Percentiles rank a stretch among this genome's conserved stretches.
phyloP scores from a whole-genome alignment of 2,113 vertebrate species.

The Candoia aspera region DNA sequence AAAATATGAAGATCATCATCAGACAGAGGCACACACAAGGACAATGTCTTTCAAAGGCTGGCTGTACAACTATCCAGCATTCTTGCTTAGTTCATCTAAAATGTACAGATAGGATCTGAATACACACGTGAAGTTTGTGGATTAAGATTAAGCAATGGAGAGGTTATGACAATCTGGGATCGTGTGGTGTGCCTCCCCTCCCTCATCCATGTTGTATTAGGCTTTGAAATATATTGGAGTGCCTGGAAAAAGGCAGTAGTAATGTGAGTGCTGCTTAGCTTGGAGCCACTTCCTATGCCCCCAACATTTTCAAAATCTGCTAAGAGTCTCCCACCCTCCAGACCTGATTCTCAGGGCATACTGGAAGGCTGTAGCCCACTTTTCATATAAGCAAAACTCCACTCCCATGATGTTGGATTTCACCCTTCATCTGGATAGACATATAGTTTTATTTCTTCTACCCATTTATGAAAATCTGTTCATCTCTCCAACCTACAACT shows the following conservation, averaged over 20 bases:
- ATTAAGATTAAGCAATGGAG: neutral
- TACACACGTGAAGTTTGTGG: neutral
- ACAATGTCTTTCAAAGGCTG: neutral
- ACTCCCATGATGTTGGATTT: neutral
- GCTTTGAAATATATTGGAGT: neutral
- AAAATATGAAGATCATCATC: neutral
- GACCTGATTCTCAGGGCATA: neutral
- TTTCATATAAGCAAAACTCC: neutral
- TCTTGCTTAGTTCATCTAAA: conserved; percentile 18
- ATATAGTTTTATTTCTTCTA: neutral
- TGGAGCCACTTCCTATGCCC: neutral
- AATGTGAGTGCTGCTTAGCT: neutral
- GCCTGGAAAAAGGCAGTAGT: neutral
- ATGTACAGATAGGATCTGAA: neutral
- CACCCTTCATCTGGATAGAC: neutral
- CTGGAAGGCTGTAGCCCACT: neutral
- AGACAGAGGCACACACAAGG: neutral
- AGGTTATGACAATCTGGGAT: neutral
- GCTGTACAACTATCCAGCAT: neutral
- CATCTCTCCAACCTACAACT: conserved; percentile 19
- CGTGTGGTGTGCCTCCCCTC: neutral
- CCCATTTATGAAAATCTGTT: conserved; percentile 48
- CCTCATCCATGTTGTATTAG: neutral
- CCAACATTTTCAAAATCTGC: neutral
- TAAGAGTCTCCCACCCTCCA: neutral